Conservation (phyloP, 2,113 vertebrate genomes). For the Notechis scutatus region DNA sequence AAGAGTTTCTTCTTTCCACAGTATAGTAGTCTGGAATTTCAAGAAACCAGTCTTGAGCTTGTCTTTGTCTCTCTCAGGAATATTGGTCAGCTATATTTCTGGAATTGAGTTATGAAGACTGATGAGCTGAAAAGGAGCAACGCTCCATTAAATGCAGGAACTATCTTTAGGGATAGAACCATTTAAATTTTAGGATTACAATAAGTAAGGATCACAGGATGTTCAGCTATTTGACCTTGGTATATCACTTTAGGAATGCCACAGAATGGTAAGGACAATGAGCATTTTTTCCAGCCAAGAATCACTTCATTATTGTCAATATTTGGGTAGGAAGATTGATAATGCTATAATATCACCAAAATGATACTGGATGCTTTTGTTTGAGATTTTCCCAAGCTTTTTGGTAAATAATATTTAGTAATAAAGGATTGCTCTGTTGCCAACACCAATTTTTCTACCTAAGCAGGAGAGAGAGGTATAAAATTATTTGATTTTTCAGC, state of each 20-base stretch:
- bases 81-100: background rate
- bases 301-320: background rate
- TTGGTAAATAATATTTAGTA: background rate
- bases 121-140: background rate
- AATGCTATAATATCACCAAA: background rate
- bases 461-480: background rate
- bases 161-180: background rate
- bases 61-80: background rate
- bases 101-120: background rate
- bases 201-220: background rate
- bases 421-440: background rate
- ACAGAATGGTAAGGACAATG: background rate
- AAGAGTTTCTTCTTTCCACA: background rate
- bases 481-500: background rate
- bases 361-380: background rate
- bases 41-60: background rate
- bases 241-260: background rate
- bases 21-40: background rate
- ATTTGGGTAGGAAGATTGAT: background rate
- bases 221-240: background rate
- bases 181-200: background rate
- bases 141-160: background rate
- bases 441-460: background rate
- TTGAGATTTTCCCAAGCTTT: background rate
- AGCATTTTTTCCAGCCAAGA: background rate